Evolutionary conservation across 35 echinoderm and acorn worm species (phyloP).

Genomic region (Apostichopus parvimensis): DNA sequence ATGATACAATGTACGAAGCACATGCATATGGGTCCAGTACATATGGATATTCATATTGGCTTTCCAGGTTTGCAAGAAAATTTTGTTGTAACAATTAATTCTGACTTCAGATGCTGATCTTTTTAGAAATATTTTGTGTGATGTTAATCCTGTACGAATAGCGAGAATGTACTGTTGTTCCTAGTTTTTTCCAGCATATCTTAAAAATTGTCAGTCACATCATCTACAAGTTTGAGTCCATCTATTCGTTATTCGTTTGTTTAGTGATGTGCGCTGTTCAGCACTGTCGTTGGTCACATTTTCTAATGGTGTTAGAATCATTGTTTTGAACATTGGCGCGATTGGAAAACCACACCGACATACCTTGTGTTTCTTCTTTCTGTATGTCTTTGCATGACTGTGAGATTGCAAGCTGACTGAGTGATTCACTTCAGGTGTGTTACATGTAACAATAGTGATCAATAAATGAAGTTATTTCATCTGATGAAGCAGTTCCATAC

Average conservation of each 20-base stretch:
- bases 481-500: conserved; percentile 5
- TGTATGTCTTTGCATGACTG: conserved; percentile 56
- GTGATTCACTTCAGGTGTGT: conserved; percentile 6
- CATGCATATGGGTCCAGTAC: conserved; percentile 72
- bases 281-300: not conserved
- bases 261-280: not conserved
- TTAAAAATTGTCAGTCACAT: not conserved
- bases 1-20: conserved; percentile 60
- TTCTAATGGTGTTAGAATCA: conserved; percentile 7
- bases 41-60: conserved; percentile 68
- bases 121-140: conserved; percentile 66
- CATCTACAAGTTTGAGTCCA: not conserved
- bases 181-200: not conserved
- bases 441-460: conserved; percentile 55
- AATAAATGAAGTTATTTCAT: conserved; percentile 43
- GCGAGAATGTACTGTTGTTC: conserved; percentile 44
- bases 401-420: not conserved
- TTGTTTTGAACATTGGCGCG: conserved; percentile 42
- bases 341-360: conserved; percentile 71
- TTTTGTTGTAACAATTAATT: conserved; percentile 57
- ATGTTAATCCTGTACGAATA: conserved; percentile 51
- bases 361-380: conserved; percentile 7
- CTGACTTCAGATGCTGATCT: conserved; percentile 61
- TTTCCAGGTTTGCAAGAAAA: conserved; percentile 62
- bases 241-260: not conserved